Conservation (phyloP, 64 coral and sea anemone species). For the Montipora efflorescens region DNA sequence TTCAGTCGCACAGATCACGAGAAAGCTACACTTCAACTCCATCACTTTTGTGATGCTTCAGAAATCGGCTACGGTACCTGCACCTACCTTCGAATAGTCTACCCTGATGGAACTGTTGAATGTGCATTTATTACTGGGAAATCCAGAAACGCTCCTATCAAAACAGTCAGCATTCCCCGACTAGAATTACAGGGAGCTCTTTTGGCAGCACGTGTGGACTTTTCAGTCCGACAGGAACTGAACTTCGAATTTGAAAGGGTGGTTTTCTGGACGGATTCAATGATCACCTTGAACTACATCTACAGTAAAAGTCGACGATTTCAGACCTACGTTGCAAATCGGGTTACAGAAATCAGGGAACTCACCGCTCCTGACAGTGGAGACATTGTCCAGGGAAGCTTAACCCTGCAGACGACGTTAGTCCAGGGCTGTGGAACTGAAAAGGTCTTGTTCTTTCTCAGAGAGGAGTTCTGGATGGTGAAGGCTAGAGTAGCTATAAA, state of each 20-base stretch:
- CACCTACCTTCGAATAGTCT: slow-evolving; percentile 45
- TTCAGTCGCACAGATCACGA: no score
- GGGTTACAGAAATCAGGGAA: not conserved
- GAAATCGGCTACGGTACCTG: slow-evolving; percentile 52
- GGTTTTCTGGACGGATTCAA: no score
- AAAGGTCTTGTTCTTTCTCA: not conserved
- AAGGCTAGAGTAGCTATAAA: slow-evolving; percentile 30
- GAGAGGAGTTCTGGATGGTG: slow-evolving; percentile 64
- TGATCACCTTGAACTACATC: slow-evolving; percentile 7
- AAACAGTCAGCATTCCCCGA: slow-evolving; percentile 16
- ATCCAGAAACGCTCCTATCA: not conserved
- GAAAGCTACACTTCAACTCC: no score
- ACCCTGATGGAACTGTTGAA: slow-evolving; percentile 25
- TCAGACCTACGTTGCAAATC: not conserved
- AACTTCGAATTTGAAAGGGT: slow-evolving; percentile 38
- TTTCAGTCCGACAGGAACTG: slow-evolving; percentile 29
- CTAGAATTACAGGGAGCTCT: slow-evolving; percentile 41
- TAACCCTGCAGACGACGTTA: slow-evolving; percentile 10
- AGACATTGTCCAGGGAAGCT: slow-evolving; percentile 34
- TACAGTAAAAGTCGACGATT: slow-evolving; percentile 35
- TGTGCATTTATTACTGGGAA: not conserved
- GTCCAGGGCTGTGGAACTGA: slow-evolving; percentile 36
- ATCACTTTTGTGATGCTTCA: slow-evolving; percentile 26
- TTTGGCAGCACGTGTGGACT: slow-evolving; percentile 20
- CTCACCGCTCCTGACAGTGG: slow-evolving; percentile 9